Evolutionary conservation across 2,797 vertebrate genomes (phyloP), one percentile per base, ranked within the genome.

Genomic region (Mus spretus): DNA sequence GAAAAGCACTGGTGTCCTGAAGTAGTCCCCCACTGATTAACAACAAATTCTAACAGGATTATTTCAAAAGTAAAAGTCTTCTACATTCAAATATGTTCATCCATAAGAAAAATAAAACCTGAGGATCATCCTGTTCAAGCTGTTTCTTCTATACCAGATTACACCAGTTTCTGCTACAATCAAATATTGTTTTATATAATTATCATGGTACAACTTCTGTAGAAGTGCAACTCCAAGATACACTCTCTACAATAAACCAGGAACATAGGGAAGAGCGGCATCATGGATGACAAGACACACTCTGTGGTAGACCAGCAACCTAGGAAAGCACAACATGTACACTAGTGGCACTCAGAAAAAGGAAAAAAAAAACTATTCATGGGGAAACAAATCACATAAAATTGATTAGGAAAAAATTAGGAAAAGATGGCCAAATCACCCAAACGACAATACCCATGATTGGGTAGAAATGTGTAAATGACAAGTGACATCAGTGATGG

Each of bases 381-480:
- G 6, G 17, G 1, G 6, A 28, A 53, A 44, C n/a, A 26, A 37
- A 24, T 31, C 6, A 28, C 34, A 47, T 40, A 44, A 75, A 59
- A 75, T 26, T 83, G 26, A 72, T 72, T 72, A 37, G 70, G 3
- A 97, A 96, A 95, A 96, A 97, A 98, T 97, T 97, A 98, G 94
- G 96, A 96, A 94, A 98, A 97, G 97, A 83, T 98, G 98, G 97
- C 95, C 97, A 96, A 97, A 98, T 95, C 95, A 91, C 97, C 98
- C 93, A 97, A 98, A 83, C 97, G 95, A 98, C 98, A 98, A 98
- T 98, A 97, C 96, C 96, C 97, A 97, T 98, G 98, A 98, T 99
- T 97, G 98, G 90, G 93, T 88, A 98, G 97, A 97, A 99, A 99
- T 98, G 98, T 95, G 95, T 98, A 98, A 98, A 98, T 96, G 95